These are phyloP conservation scores for Ichneumon xanthorius DNA, from an alignment of 2,888 invertebrate species.

Conservation along the genomic window DNA sequence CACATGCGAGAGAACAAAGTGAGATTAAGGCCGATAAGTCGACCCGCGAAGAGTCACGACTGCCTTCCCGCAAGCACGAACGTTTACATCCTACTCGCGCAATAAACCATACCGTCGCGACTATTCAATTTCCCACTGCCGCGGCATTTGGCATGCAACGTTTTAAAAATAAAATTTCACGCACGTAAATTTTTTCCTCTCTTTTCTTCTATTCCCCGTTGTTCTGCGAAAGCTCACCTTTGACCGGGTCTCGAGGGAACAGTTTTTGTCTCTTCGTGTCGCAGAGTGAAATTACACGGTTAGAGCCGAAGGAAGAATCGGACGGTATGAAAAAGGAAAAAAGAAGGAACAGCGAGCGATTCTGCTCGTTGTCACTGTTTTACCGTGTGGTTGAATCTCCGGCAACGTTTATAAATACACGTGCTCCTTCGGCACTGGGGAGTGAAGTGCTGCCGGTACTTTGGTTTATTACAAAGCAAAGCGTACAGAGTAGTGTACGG, in stretches of 20 bases:
- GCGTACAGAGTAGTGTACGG: conserved; percentile 1
- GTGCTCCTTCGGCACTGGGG: conserved; percentile 13
- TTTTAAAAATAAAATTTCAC: conserved; percentile 13
- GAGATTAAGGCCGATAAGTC: conserved; percentile 64
- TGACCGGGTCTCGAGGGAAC: background rate
- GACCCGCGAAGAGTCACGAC: conserved; percentile 62
- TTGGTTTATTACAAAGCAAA: conserved; percentile 59
- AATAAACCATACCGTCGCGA: conserved; percentile 5
- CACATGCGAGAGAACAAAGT: conserved; percentile 45
- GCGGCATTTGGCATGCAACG: background rate
- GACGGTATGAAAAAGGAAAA: background rate
- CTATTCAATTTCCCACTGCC: conserved; percentile 44
- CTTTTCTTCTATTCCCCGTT: background rate
- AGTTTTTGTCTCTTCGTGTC: conserved; percentile 10
- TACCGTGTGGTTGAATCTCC: background rate
- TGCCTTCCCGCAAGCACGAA: conserved; percentile 17
- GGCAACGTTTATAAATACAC: conserved; percentile 18
- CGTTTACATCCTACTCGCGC: conserved; percentile 14
- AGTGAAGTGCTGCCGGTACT: conserved; percentile 47
- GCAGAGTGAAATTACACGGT: conserved; percentile 26
- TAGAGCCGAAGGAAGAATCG: background rate
- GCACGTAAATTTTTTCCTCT: background rate
- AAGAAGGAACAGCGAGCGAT: background rate
- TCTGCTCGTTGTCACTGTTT: conserved; percentile 24
- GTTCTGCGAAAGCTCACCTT: conserved; percentile 1